phyloP scores from a whole-genome alignment of 2,113 vertebrate genomes.

The Aegithalos caudatus region DNA sequence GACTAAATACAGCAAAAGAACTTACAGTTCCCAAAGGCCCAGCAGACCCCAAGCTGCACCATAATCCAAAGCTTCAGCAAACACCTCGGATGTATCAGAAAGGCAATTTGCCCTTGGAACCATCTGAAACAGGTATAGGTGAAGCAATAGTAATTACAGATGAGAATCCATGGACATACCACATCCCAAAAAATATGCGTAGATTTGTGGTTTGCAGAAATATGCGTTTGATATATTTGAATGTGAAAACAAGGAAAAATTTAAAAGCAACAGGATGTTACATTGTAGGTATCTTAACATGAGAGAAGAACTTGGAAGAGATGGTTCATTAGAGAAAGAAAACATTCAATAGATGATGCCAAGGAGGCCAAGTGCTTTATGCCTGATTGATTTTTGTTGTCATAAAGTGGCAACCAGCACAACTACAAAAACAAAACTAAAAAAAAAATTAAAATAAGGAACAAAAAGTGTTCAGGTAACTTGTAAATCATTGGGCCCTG shows the following conservation, averaged over 20 bases:
- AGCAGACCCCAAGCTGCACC: not conserved
- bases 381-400: not conserved
- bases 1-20: constrained; percentile 31
- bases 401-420: not conserved
- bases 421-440: not conserved
- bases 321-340: not conserved
- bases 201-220: not conserved
- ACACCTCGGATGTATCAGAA: not conserved
- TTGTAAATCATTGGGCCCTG: not conserved
- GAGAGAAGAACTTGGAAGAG: not conserved
- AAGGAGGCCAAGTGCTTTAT: not conserved
- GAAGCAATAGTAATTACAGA: not conserved
- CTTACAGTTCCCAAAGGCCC: not conserved
- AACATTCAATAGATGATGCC: not conserved
- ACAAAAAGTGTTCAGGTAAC: not conserved
- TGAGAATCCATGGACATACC: not conserved
- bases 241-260: not conserved
- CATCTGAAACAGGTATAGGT: not conserved
- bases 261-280: not conserved
- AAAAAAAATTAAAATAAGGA: not conserved
- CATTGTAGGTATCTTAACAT: not conserved
- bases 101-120: not conserved
- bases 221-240: not conserved
- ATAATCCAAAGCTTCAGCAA: not conserved
- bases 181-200: not conserved